A percentile compares a stretch with the other conserved stretches of the same genome.
phyloP scores from a whole-genome alignment of 53 echinoderm and acorn worm species.

The Apostichopus leukothele region DNA sequence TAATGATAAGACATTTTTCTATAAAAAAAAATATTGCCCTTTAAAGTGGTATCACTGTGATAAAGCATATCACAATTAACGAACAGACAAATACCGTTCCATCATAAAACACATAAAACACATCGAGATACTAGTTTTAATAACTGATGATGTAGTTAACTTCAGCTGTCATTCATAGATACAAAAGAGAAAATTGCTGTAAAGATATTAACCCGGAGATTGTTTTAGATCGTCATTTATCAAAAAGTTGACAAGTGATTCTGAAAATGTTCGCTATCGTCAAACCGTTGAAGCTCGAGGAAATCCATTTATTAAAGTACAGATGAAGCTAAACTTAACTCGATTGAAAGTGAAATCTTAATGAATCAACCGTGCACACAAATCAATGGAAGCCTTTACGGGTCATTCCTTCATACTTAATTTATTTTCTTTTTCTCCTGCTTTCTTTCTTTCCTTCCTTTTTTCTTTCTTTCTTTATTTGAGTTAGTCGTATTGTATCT shows the following conservation, averaged over 20 bases:
- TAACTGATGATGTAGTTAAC: neutral
- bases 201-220: slow-evolving; percentile 4
- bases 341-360: neutral
- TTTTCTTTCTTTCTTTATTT: too few species aligned
- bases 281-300: neutral
- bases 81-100: too few species aligned
- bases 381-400: neutral
- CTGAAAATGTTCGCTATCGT: neutral
- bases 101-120: too few species aligned
- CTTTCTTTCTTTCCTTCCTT: too few species aligned
- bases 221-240: neutral
- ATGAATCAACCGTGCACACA: neutral
- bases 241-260: slow-evolving; percentile 2
- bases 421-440: too few species aligned
- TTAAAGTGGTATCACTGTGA: too few species aligned
- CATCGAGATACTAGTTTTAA: neutral
- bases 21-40: too few species aligned
- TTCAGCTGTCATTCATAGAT: neutral
- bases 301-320: neutral
- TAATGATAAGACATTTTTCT: too few species aligned
- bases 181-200: neutral
- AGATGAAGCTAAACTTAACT: neutral
- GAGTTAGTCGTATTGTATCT: too few species aligned
- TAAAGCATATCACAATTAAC: too few species aligned
- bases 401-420: neutral